A percentile compares a stretch with the other conserved stretches of the same genome.
phyloP scores from a whole-genome alignment of 2,113 vertebrate genomes.

The Eira barbara region DNA sequence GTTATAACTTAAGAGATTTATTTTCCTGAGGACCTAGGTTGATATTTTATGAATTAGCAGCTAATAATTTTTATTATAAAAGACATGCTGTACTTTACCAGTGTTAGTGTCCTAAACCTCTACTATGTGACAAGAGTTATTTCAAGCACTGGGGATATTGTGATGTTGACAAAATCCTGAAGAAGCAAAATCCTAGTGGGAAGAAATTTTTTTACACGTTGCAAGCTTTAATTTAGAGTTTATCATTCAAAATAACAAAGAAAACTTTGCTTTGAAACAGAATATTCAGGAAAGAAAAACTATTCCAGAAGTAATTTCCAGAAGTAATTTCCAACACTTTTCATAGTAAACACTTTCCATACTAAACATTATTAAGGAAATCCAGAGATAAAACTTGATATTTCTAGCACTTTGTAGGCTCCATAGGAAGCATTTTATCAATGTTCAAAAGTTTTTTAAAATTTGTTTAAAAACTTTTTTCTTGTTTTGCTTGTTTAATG shows the following conservation, averaged over 20 bases:
- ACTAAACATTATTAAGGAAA: neutral
- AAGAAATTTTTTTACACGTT: neutral
- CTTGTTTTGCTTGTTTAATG: neutral
- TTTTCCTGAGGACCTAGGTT: neutral
- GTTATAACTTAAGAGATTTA: constrained; percentile 4
- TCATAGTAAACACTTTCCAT: neutral
- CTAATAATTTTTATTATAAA: neutral
- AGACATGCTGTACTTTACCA: neutral
- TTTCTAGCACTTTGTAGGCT: neutral
- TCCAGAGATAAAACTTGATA: neutral
- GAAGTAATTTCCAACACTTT: too few species aligned
- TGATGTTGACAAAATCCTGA: neutral
- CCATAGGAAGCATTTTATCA: constrained; percentile 22
- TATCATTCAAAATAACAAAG: constrained; percentile 11
- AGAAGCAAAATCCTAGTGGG: constrained; percentile 21
- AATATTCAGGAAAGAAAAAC: neutral
- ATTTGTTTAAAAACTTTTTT: neutral
- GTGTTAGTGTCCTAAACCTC: neutral
- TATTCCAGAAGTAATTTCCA: neutral
- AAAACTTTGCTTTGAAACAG: constrained; percentile 7
- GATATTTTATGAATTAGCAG: neutral
- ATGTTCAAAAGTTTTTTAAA: neutral
- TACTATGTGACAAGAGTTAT: neutral
- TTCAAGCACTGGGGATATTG: neutral
- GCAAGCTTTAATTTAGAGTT: neutral